Evolutionary conservation across 1,140 invertebrate genomes (phyloP).

Genomic region (Heliconius melpomene): DNA sequence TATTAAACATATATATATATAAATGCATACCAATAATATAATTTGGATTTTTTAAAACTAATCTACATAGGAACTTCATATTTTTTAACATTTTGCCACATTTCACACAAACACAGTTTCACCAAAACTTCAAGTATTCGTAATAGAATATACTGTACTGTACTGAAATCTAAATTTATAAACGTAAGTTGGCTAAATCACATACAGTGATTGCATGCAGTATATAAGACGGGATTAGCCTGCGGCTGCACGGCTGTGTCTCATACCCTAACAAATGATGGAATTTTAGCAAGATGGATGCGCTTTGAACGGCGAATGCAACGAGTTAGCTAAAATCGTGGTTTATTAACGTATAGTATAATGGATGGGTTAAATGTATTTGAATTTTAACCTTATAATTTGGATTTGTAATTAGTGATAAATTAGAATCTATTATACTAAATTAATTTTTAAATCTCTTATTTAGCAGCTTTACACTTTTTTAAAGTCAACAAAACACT

Average conservation of each 20-base stretch:
- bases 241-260: slow-evolving; percentile 32
- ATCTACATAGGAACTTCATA: too few relatives aligned
- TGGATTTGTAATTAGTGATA: too few relatives aligned
- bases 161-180: slow-evolving; percentile 1
- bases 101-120: neutral
- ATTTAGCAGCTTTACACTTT: too few relatives aligned
- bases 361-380: neutral
- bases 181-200: neutral
- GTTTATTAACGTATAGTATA: neutral
- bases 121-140: neutral
- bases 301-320: slow-evolving; percentile 19
- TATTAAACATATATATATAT: too few relatives aligned
- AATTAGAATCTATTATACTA: too few relatives aligned
- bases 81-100: neutral
- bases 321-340: slow-evolving; percentile 5
- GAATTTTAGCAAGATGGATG: slow-evolving; percentile 49
- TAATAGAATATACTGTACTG: neutral
- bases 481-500: too few relatives aligned
- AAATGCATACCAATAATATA: too few relatives aligned
- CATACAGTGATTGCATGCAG: slow-evolving; percentile 34
- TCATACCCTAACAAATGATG: slow-evolving; percentile 47
- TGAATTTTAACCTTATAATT: neutral
- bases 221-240: slow-evolving; percentile 46
- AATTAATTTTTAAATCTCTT: too few relatives aligned
- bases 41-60: too few relatives aligned